Evolutionary conservation across 1,140 invertebrate species (phyloP), one percentile per base, ranked within the genome.

Genomic region (Leptopilina clavipes): DNA sequence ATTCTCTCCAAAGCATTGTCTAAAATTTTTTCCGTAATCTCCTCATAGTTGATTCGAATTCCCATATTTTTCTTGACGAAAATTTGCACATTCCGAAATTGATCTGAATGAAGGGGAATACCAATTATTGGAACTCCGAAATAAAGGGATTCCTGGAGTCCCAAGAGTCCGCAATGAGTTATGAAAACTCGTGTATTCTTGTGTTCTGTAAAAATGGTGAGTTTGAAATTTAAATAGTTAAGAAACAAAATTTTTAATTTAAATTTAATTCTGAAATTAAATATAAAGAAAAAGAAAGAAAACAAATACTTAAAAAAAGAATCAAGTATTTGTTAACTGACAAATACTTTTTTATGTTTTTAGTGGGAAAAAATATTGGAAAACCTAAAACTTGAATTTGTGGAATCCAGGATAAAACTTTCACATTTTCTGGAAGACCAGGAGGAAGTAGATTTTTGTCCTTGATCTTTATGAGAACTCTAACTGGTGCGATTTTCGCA

Each of bases 351-450:
- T 31, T 31, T 31, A 3, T 31, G 6, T 31, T 31, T 31, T 31
- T 31, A 31, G 25, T 31, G 25, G 25, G 6, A 31, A 31, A 31
- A 31, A 31, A 31, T 31, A 31, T 31, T 31, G 1, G 86, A 88
- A 88, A 85, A 93, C 93, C 92, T 83, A 94, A 87, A 79, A 93
- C 88, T 81, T 92, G 91, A 79, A 92, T 91, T 86, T 94, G 93
- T 9, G 93, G 93, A 19, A 94, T 84, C 93, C 93, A 94, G 81
- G 90, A 89, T 79, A 91, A 86, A 54, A 91, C 89, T 85, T 92
- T 91, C 37, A 94, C 90, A 84, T 94, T 94, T 75, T 87, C 84
- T 65, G 93, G 91, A 79, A 91, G 45, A n/a, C 71, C 22, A 10
- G 76, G 45, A 5, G 82, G 75, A 86, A 89, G 43, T 84, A 85